Conservation (phyloP, 1,140 invertebrate genomes). For the Campoletis sonorensis region DNA sequence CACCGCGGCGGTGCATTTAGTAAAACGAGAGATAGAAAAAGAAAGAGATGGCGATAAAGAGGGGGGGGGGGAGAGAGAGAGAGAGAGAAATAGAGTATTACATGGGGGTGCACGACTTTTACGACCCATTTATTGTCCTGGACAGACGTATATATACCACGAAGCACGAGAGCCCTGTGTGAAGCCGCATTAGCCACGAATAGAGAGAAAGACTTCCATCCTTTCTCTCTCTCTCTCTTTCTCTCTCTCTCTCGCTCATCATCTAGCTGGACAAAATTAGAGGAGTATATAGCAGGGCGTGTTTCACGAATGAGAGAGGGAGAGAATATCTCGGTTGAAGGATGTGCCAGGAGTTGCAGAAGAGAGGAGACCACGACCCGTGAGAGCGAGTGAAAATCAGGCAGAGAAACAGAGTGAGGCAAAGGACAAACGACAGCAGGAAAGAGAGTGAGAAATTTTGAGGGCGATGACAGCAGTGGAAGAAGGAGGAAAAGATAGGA, state of each 20-base stretch:
- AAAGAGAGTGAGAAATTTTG: slow-evolving; percentile 28
- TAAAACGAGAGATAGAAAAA: background rate
- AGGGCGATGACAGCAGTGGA: background rate
- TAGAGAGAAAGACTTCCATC: background rate
- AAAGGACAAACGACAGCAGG: background rate
- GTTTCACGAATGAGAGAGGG: background rate
- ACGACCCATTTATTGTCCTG: slow-evolving; percentile 45
- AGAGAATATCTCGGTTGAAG: slow-evolving; percentile 40
- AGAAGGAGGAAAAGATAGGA: slow-evolving; percentile 29
- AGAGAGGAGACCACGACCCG: slow-evolving; percentile 33
- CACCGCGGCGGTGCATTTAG: slow-evolving; percentile 3
- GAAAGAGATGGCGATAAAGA: no score
- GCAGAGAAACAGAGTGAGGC: background rate
- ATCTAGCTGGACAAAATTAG: slow-evolving; percentile 42
- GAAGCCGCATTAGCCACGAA: slow-evolving; percentile 37
- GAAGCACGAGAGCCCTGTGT: slow-evolving; percentile 12
- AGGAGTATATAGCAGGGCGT: slow-evolving; percentile 18
- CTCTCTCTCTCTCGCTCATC: slow-evolving; percentile 8
- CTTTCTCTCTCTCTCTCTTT: slow-evolving; percentile 15
- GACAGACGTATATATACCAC: slow-evolving; percentile 38
- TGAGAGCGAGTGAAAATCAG: slow-evolving; percentile 18
- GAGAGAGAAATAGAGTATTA: slow-evolving; percentile 35
- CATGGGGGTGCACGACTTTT: slow-evolving; percentile 28
- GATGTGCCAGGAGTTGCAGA: slow-evolving; percentile 27
- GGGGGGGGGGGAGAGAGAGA: slow-evolving; percentile 12